These are phyloP conservation scores for Autographa pulchrina DNA, from an alignment of 2,888 invertebrate species.

Conservation along the genomic window DNA sequence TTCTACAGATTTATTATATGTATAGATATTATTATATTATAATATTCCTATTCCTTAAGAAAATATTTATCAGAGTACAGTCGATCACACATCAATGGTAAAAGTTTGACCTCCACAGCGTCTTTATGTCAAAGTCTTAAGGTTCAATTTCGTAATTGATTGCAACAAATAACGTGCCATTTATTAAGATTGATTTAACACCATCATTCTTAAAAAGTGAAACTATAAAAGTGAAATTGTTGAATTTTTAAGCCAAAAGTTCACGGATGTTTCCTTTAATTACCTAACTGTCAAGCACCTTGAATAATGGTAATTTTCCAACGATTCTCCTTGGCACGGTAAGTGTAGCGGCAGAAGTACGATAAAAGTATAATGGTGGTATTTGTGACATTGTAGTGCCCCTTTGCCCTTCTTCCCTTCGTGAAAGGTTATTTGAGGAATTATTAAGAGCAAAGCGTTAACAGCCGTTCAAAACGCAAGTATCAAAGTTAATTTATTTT, in stretches of 20 bases:
- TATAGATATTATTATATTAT: too few species aligned
- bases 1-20: too few species aligned
- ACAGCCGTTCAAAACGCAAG: constrained; percentile 6
- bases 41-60: too few species aligned
- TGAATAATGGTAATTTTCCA: constrained; percentile 19
- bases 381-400: constrained; percentile 10
- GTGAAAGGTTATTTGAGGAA: constrained; percentile 17
- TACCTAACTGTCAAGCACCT: constrained; percentile 15
- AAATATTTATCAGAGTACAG: too few species aligned
- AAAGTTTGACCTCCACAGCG: not conserved
- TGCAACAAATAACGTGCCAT: not conserved
- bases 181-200: not conserved
- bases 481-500: constrained; percentile 2
- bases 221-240: constrained; percentile 28
- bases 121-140: not conserved
- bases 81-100: not conserved
- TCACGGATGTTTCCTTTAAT: constrained; percentile 27
- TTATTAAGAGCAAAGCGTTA: not conserved
- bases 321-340: constrained; percentile 16
- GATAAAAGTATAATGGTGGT: constrained; percentile 2
- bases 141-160: not conserved
- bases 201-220: constrained; percentile 18
- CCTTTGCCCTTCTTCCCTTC: constrained; percentile 3
- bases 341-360: constrained; percentile 19
- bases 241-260: constrained; percentile 17